A percentile compares a stretch with the other conserved stretches of the same genome.
Evolutionary conservation across 1,140 invertebrate genomes (phyloP).

Genomic region (Bombus terrestris): DNA sequence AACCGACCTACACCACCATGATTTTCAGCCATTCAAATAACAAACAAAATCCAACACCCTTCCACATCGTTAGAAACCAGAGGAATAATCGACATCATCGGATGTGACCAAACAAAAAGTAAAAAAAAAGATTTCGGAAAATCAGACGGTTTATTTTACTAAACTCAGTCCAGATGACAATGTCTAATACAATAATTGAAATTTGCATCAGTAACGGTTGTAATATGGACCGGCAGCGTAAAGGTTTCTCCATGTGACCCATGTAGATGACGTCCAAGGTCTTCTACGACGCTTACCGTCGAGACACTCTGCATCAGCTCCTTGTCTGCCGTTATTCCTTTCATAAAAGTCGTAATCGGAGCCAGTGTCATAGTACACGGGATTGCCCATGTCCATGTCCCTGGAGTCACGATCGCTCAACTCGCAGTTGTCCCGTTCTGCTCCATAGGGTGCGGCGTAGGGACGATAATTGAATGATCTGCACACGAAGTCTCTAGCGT

Average conservation of each 20-base stretch:
- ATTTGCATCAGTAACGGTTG: neutral
- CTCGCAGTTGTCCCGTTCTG: conserved; percentile 93
- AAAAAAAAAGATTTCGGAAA: conserved; percentile 43
- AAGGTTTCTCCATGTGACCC: conserved; percentile 14
- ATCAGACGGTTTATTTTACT: conserved; percentile 45
- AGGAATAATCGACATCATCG: neutral
- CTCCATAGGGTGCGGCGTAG: conserved; percentile 84
- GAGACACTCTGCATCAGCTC: conserved; percentile 89
- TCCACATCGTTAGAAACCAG: neutral
- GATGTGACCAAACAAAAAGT: conserved; percentile 16
- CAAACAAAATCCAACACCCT: neutral
- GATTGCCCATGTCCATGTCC: conserved; percentile 92
- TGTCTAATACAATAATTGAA: conserved; percentile 39
- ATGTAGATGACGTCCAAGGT: conserved; percentile 22
- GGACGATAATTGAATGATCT: conserved; percentile 91
- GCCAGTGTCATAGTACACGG: conserved; percentile 91
- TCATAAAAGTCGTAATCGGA: conserved; percentile 95
- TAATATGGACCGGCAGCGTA: neutral
- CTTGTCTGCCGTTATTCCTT: conserved; percentile 87
- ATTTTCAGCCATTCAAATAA: neutral
- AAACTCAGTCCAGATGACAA: conserved; percentile 19
- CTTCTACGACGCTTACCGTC: conserved; percentile 86
- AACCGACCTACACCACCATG: too few relatives aligned
- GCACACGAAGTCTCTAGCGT: conserved; percentile 93
- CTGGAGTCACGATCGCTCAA: conserved; percentile 92